Conservation (phyloP, 2,113 vertebrate species). For the Saccopteryx leptura region DNA sequence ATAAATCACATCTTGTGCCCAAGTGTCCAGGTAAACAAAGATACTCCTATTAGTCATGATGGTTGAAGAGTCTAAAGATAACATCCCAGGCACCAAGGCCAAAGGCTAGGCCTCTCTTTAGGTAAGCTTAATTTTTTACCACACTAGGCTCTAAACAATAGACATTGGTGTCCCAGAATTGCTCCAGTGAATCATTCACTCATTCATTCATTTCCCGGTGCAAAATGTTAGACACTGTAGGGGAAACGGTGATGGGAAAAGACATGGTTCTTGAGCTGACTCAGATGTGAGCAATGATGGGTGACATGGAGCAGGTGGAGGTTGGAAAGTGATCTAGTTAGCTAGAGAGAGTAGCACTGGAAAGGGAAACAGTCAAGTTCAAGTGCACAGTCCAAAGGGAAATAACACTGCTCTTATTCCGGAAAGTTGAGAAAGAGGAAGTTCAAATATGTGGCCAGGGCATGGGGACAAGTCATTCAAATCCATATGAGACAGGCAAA, state of each 20-base stretch:
- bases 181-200: background rate
- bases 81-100: background rate
- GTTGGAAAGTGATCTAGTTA: background rate
- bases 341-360: background rate
- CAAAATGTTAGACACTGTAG: background rate
- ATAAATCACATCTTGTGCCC: background rate
- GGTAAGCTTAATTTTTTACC: constrained; percentile 15
- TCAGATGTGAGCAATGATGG: background rate
- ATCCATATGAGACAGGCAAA: background rate
- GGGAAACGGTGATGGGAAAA: background rate
- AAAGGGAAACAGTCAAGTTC: background rate
- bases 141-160: background rate
- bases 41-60: background rate
- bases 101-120: background rate
- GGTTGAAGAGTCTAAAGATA: background rate
- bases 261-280: background rate
- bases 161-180: background rate
- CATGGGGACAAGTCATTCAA: background rate
- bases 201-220: background rate
- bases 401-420: background rate
- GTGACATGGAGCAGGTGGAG: background rate
- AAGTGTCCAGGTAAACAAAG: background rate
- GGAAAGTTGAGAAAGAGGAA: background rate
- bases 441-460: background rate
- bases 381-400: background rate